Percentiles rank a stretch among this genome's conserved stretches.
phyloP scores from a whole-genome alignment of 2,888 invertebrate genomes.

The Pseudococcus jackbeardsleyi region DNA sequence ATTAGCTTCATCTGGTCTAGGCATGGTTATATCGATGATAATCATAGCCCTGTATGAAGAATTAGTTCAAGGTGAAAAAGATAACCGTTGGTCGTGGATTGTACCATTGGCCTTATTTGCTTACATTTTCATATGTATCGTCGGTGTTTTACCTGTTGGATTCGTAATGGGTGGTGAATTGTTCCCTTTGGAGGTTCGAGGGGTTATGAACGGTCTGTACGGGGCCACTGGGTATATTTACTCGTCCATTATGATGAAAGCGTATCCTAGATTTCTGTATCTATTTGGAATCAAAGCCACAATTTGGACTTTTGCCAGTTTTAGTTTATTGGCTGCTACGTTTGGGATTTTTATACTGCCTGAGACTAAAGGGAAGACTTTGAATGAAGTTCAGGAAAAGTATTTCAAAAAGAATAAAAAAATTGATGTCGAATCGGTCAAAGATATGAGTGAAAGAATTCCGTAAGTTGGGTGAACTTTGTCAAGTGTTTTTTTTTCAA shows the following conservation, averaged over 20 bases:
- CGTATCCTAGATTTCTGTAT: neutral
- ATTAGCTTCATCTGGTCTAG: neutral
- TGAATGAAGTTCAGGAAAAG: slow-evolving; percentile 22
- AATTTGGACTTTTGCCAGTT: slow-evolving; percentile 1
- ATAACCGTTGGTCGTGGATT: neutral
- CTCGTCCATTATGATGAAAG: slow-evolving; percentile 19
- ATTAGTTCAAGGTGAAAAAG: neutral
- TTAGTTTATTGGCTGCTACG: neutral
- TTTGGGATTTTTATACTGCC: slow-evolving; percentile 42
- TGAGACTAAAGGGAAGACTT: slow-evolving; percentile 44
- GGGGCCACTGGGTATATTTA: neutral
- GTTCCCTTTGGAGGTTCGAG: slow-evolving; percentile 43
- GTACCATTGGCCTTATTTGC: neutral
- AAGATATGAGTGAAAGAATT: neutral
- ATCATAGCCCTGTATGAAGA: neutral
- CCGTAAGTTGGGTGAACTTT: neutral
- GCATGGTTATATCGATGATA: neutral
- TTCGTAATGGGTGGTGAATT: slow-evolving; percentile 45
- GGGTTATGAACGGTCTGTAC: slow-evolving; percentile 32
- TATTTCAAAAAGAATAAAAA: slow-evolving; percentile 20
- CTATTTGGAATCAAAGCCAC: slow-evolving; percentile 5
- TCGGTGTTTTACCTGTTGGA: slow-evolving; percentile 24
- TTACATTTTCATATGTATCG: neutral
- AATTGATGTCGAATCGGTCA: neutral
- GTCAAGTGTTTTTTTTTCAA: neutral